A percentile compares a stretch with the other conserved stretches of the same genome.
phyloP scores from a whole-genome alignment of 2,797 vertebrate genomes.

The Apogon talboti region DNA sequence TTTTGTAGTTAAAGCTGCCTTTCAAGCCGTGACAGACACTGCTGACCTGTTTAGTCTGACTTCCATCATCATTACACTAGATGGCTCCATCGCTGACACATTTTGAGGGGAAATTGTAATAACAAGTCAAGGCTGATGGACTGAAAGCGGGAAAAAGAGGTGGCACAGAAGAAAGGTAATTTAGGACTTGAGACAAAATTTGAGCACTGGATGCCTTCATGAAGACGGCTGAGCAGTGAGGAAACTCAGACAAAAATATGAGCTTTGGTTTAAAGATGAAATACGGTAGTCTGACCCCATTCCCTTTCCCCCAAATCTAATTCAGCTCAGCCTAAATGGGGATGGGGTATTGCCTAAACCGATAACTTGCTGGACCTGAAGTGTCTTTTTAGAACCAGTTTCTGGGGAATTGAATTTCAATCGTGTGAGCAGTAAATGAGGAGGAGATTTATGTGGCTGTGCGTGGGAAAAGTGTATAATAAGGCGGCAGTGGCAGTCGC shows the following conservation, averaged over 20 bases:
- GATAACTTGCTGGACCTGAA: slow-evolving; percentile 66
- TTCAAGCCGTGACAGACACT: slow-evolving; percentile 48
- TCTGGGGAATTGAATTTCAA: slow-evolving; percentile 75
- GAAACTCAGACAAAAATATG: slow-evolving; percentile 67
- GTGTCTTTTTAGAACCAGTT: slow-evolving; percentile 75
- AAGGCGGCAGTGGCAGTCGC: slow-evolving; percentile 59
- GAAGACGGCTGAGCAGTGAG: slow-evolving; percentile 38
- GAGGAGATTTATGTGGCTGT: slow-evolving; percentile 74
- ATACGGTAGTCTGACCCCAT: slow-evolving; percentile 67
- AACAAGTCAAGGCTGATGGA: slow-evolving; percentile 58
- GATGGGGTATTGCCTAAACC: slow-evolving; percentile 63
- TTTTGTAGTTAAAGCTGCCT: slow-evolving; percentile 29
- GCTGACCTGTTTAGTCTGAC: slow-evolving; percentile 43
- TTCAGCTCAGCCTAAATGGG: slow-evolving; percentile 68
- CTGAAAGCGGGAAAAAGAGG: slow-evolving; percentile 39
- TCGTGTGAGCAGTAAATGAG: slow-evolving; percentile 71
- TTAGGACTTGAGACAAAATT: slow-evolving; percentile 56
- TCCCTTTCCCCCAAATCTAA: slow-evolving; percentile 65
- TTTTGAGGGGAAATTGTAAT: slow-evolving; percentile 50
- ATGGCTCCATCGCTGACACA: slow-evolving; percentile 54
- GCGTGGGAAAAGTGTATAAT: slow-evolving; percentile 71
- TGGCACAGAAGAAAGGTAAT: slow-evolving; percentile 45
- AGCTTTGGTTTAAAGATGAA: slow-evolving; percentile 74
- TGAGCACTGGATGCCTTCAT: slow-evolving; percentile 30
- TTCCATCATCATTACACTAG: slow-evolving; percentile 58